Conservation (phyloP, 2,797 vertebrate genomes). For the Sparidentex hasta region DNA sequence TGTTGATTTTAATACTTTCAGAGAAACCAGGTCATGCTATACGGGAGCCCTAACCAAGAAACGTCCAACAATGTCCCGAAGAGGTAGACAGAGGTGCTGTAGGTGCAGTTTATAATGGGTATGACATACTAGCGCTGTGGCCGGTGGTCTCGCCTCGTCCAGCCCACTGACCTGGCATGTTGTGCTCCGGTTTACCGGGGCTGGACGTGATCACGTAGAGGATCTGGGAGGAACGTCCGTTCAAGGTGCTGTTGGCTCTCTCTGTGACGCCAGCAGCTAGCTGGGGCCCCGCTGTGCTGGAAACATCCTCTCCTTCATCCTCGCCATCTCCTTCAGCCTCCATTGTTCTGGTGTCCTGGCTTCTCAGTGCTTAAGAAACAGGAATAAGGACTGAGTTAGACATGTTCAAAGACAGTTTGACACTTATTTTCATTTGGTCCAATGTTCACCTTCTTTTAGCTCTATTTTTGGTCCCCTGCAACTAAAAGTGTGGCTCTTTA, state of each 20-base stretch:
- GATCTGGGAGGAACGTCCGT: conserved; percentile 90
- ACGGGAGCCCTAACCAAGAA: conserved; percentile 6
- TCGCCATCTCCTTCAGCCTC: conserved; percentile 74
- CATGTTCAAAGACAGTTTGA: background rate
- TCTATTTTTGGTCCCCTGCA: background rate
- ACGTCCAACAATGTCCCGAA: conserved; percentile 11
- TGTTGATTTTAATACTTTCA: conserved; percentile 26
- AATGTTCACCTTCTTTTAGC: background rate
- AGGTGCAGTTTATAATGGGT: conserved; percentile 38
- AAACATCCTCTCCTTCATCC: conserved; percentile 69
- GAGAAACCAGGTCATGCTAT: conserved; percentile 58
- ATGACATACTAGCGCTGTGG: conserved; percentile 84
- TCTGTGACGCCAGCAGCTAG: conserved; percentile 85
- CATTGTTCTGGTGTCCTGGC: conserved; percentile 68
- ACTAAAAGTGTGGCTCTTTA: background rate
- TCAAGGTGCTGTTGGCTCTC: conserved; percentile 89
- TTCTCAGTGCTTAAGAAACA: conserved; percentile 86
- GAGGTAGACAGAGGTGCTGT: conserved; percentile 33
- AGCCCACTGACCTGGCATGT: conserved; percentile 94
- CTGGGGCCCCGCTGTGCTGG: conserved; percentile 83
- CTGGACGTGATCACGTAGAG: conserved; percentile 97
- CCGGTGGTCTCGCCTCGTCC: conserved; percentile 80
- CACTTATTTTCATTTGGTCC: no score
- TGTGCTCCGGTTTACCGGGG: conserved; percentile 90
- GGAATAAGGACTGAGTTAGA: conserved; percentile 4